Evolutionary conservation across 2,888 invertebrate species (phyloP).

Genomic region (Tetranychus piercei): DNA sequence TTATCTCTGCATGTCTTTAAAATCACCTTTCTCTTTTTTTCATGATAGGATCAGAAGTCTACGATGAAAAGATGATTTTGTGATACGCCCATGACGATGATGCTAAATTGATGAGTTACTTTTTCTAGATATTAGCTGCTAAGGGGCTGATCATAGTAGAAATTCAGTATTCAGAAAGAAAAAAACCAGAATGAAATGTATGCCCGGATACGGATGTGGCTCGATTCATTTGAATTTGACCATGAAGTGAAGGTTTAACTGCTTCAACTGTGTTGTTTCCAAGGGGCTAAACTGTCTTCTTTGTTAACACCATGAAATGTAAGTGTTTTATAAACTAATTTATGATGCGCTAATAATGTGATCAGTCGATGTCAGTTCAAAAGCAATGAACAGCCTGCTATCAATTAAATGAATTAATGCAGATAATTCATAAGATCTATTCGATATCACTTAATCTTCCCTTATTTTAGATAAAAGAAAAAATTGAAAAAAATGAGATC

Average conservation of each 20-base stretch:
- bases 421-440: too few species aligned
- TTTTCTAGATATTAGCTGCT: not conserved
- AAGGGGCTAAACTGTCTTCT: not conserved
- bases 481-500: too few species aligned
- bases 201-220: not conserved
- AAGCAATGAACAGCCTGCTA: too few species aligned
- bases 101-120: not conserved
- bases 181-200: not conserved
- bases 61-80: not conserved
- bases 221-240: not conserved
- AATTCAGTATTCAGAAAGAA: not conserved
- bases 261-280: not conserved
- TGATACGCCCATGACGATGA: not conserved
- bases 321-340: too few species aligned
- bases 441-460: too few species aligned
- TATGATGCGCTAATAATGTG: too few species aligned
- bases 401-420: too few species aligned
- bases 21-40: not conserved
- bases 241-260: not conserved
- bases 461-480: too few species aligned
- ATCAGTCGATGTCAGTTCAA: too few species aligned
- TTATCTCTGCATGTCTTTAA: not conserved
- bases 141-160: not conserved
- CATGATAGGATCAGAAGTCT: not conserved
- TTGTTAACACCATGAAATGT: too few species aligned